Percentiles rank a stretch among this genome's conserved stretches.
Evolutionary conservation across 1,140 invertebrate species (phyloP).

Genomic region (Lepidostoma basale): DNA sequence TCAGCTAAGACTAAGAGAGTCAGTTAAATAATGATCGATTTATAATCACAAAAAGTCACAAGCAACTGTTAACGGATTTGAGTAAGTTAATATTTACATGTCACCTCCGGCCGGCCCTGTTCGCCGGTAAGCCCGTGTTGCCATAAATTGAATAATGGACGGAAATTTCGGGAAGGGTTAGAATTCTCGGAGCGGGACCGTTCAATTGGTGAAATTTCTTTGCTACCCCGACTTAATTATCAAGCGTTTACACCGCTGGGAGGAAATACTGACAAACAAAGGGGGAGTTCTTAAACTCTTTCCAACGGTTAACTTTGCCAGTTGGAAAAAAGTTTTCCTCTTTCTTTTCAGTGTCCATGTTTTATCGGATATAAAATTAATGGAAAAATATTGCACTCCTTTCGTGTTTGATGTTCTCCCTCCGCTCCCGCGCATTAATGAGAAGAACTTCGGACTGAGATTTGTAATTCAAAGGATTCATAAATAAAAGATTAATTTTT

Average conservation of each 20-base stretch:
- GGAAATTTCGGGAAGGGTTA: slow-evolving; percentile 8
- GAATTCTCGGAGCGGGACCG: neutral
- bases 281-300: slow-evolving; percentile 4
- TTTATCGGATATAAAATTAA: slow-evolving; percentile 29
- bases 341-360: neutral
- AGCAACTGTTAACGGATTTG: no score
- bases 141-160: slow-evolving; percentile 19
- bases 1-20: no score
- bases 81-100: no score
- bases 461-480: slow-evolving; percentile 23
- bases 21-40: no score
- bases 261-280: slow-evolving; percentile 7
- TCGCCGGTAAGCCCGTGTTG: neutral
- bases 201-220: slow-evolving; percentile 39
- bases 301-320: neutral
- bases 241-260: slow-evolving; percentile 27
- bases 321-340: neutral
- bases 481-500: slow-evolving; percentile 25
- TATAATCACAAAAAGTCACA: no score
- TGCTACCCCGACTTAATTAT: slow-evolving; percentile 39
- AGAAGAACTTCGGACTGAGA: neutral
- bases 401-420: slow-evolving; percentile 18
- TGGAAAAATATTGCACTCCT: slow-evolving; percentile 23
- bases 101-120: no score
- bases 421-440: slow-evolving; percentile 6